phyloP scores from a whole-genome alignment of 1,140 invertebrate species.

The Tetragonula clypearis region DNA sequence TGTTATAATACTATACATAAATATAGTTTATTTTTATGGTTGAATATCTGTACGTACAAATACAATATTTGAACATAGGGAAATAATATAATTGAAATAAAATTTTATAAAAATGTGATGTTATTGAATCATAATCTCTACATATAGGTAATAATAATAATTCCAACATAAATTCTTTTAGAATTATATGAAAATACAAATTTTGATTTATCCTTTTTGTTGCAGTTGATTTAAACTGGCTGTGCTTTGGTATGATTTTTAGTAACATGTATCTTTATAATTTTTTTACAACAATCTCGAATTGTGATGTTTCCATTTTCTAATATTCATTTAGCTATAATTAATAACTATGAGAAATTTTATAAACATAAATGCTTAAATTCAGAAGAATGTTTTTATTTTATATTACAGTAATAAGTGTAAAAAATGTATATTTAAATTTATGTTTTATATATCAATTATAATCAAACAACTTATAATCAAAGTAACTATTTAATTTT shows the following conservation, averaged over 20 bases:
- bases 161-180: constrained; percentile 1
- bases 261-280: neutral
- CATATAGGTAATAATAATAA: neutral
- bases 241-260: constrained; percentile 20
- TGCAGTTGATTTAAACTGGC: constrained; percentile 34
- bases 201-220: constrained; percentile 41
- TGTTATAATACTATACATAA: neutral
- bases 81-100: neutral
- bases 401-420: constrained; percentile 22
- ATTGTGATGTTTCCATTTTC: neutral
- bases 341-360: neutral
- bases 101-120: constrained; percentile 3
- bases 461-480: neutral
- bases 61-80: neutral
- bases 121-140: constrained; percentile 14
- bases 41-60: constrained; percentile 12
- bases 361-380: neutral
- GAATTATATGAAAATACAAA: constrained; percentile 2
- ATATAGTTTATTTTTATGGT: constrained; percentile 6
- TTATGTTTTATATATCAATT: constrained; percentile 24
- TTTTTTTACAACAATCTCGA: neutral
- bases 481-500: constrained; percentile 10
- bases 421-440: constrained; percentile 19
- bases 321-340: neutral
- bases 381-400: neutral